Percentiles rank a stretch among this genome's conserved stretches.
These are phyloP conservation scores for Zeuzera pyrina DNA, from an alignment of 2,888 invertebrate species.

Conservation along the genomic window DNA sequence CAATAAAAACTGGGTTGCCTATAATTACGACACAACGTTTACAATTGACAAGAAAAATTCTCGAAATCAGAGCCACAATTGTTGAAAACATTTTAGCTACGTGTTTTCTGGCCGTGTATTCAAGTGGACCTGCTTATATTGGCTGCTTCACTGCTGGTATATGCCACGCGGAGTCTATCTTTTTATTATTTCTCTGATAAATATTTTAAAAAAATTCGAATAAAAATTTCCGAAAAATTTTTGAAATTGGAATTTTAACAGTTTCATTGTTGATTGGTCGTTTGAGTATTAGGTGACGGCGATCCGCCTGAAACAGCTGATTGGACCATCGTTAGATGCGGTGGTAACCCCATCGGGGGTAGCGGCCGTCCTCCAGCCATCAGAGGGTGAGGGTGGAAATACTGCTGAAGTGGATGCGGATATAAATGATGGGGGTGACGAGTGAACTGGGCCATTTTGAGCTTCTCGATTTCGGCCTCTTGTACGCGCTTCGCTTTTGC, in stretches of 20 bases:
- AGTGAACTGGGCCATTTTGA: slow-evolving; percentile 84
- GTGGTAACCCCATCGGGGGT: slow-evolving; percentile 57
- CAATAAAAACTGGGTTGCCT: too few relatives aligned
- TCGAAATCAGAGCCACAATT: too few relatives aligned
- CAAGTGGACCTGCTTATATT: neutral
- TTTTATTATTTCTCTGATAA: neutral
- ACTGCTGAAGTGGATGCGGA: slow-evolving; percentile 75
- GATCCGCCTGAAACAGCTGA: slow-evolving; percentile 51
- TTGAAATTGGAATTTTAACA: too few relatives aligned
- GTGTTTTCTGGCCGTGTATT: too few relatives aligned
- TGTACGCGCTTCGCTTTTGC: slow-evolving; percentile 98
- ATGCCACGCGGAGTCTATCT: neutral
- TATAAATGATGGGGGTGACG: slow-evolving; percentile 74
- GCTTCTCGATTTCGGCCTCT: slow-evolving; percentile 97
- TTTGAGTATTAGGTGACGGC: slow-evolving; percentile 56
- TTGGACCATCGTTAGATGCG: slow-evolving; percentile 61
- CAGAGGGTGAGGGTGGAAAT: slow-evolving; percentile 74
- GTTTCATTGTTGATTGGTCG: slow-evolving; percentile 33
- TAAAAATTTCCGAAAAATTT: too few relatives aligned
- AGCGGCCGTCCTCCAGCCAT: slow-evolving; percentile 68
- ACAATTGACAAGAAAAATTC: too few relatives aligned
- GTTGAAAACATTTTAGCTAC: too few relatives aligned
- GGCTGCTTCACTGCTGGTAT: too few relatives aligned
- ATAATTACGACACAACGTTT: too few relatives aligned
- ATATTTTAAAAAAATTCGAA: too few relatives aligned